Conservation (phyloP, 1,140 invertebrate genomes). For the Bombus waltoni region DNA sequence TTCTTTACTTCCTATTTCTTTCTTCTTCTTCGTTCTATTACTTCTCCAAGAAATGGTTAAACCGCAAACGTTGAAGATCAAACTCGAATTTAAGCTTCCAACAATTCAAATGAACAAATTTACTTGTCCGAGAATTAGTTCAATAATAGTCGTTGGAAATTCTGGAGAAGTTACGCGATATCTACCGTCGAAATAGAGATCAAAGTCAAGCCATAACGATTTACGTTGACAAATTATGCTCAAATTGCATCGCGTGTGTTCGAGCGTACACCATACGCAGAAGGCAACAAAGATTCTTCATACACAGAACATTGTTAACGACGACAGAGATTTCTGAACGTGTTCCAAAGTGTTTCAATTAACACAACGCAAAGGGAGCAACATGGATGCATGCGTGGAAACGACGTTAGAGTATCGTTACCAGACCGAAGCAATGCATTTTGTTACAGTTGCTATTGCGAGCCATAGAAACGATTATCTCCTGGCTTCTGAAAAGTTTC, state of each 20-base stretch:
- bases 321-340: neutral
- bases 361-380: neutral
- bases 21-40: neutral
- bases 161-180: neutral
- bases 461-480: neutral
- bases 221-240: neutral
- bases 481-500: neutral
- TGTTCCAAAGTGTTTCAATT: conserved; percentile 18
- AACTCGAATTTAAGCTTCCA: neutral
- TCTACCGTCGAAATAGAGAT: neutral
- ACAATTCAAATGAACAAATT: neutral
- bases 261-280: no score
- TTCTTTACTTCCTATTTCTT: neutral
- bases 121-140: neutral
- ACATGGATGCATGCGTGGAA: neutral
- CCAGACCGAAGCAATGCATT: neutral
- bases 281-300: neutral
- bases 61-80: neutral
- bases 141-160: neutral
- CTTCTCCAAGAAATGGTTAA: neutral
- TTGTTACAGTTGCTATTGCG: neutral
- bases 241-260: neutral
- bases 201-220: neutral
- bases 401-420: no score
- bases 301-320: neutral